phyloP scores from a whole-genome alignment of 30 jellyfish, hydroid and myxozoan genomes.

The Pelagia noctiluca region DNA sequence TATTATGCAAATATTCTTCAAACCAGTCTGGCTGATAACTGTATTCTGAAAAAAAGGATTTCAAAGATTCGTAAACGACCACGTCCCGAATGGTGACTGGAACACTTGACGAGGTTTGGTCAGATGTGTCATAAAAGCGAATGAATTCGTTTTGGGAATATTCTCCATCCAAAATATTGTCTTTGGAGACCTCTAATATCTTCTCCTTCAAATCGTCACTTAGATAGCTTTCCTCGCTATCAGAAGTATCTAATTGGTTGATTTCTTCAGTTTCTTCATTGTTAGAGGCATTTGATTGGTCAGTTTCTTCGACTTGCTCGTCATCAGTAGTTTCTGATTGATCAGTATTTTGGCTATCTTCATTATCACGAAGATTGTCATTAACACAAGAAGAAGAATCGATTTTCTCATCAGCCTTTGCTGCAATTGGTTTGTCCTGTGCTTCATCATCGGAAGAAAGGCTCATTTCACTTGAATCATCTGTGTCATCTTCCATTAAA shows the following conservation, averaged over 20 bases:
- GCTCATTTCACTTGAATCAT: background rate
- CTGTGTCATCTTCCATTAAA: background rate
- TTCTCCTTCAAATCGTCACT: conserved; percentile 11
- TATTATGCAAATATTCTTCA: background rate
- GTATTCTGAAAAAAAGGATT: background rate
- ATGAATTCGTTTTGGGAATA: conserved; percentile 14
- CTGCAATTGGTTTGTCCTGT: background rate
- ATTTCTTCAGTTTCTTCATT: background rate
- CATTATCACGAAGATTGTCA: conserved; percentile 7
- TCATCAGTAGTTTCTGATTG: background rate
- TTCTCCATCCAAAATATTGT: conserved; percentile 11
- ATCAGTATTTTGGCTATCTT: background rate
- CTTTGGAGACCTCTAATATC: conserved; percentile 10
- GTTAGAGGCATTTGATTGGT: too few species aligned
- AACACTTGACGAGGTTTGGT: background rate
- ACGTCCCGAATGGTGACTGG: conserved; percentile 18
- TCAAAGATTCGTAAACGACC: background rate
- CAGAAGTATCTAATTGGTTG: background rate
- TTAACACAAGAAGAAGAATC: background rate
- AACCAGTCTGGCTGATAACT: background rate
- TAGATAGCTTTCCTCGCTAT: background rate
- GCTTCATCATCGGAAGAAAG: too few species aligned
- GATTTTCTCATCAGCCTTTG: conserved; percentile 17
- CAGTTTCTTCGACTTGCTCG: too few species aligned
- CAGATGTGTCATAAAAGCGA: background rate